Evolutionary conservation across 2,797 vertebrate genomes (phyloP).

Genomic region (Echeneis naucrates): DNA sequence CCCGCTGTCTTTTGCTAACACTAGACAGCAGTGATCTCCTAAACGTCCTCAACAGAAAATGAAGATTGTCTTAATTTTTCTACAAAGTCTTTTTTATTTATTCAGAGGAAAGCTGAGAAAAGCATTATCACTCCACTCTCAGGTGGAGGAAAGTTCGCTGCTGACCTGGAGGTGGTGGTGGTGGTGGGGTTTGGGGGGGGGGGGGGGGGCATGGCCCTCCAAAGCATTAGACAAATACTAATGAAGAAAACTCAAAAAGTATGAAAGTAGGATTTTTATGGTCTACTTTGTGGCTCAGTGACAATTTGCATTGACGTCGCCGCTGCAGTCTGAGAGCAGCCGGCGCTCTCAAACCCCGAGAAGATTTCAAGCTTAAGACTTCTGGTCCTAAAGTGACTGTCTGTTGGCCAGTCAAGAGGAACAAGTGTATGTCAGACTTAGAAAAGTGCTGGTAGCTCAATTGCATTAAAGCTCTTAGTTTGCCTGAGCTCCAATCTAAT

Average conservation of each 20-base stretch:
- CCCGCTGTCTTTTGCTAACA: background rate
- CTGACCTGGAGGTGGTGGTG: no score
- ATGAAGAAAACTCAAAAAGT: conserved; percentile 36
- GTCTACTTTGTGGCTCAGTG: conserved; percentile 29
- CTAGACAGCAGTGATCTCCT: background rate
- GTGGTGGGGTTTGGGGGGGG: no score
- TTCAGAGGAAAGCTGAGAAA: background rate
- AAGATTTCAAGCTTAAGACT: conserved; percentile 80
- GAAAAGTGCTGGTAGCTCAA: conserved; percentile 84
- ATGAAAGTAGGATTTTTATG: conserved; percentile 45
- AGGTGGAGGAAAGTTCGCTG: background rate
- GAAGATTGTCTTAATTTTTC: background rate
- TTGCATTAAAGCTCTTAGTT: conserved; percentile 86
- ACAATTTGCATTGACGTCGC: conserved; percentile 37
- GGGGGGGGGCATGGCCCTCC: background rate
- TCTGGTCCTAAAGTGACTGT: conserved; percentile 81
- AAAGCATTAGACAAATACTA: conserved; percentile 13
- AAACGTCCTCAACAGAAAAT: background rate
- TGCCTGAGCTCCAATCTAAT: conserved; percentile 84
- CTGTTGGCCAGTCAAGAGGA: conserved; percentile 83
- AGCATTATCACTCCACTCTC: background rate
- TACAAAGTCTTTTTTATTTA: background rate
- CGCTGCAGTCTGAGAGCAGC: conserved; percentile 36
- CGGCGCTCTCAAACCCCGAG: conserved; percentile 50
- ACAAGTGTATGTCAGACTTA: conserved; percentile 84